These are phyloP conservation scores for Dermochelys coriacea DNA, from an alignment of 2,797 vertebrate genomes.

Conservation along the genomic window DNA sequence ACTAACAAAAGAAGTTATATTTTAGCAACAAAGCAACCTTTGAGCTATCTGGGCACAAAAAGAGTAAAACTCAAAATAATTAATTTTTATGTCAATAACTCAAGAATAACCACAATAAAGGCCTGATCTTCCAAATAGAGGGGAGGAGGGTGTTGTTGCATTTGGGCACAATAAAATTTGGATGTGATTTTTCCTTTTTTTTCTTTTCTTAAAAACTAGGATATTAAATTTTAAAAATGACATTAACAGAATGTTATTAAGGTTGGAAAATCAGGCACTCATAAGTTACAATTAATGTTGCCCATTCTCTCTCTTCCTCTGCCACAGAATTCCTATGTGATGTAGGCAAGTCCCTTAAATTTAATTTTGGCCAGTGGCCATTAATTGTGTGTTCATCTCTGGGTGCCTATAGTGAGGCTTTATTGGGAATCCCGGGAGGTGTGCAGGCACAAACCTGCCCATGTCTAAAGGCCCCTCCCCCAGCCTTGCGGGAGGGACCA, in stretches of 20 bases:
- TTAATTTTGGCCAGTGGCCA: background rate
- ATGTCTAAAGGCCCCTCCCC: too few relatives aligned
- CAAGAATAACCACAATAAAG: background rate
- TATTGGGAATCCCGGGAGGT: too few relatives aligned
- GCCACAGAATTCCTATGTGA: background rate
- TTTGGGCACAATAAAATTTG: background rate
- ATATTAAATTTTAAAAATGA: too few relatives aligned
- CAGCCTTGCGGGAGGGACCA: too few relatives aligned
- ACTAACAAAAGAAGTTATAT: background rate
- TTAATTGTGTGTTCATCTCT: background rate
- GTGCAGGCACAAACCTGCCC: too few relatives aligned
- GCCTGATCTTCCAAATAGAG: background rate
- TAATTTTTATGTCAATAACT: background rate
- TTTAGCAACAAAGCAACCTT: background rate
- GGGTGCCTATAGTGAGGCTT: background rate
- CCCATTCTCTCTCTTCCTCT: background rate
- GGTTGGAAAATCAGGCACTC: background rate
- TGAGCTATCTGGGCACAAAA: background rate
- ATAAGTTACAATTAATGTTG: background rate
- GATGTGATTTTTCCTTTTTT: background rate
- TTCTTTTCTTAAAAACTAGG: background rate
- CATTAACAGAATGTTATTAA: too few relatives aligned
- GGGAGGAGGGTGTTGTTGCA: background rate
- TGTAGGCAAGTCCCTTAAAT: background rate
- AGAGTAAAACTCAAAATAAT: background rate